Base-by-base conservation (phyloP, 2,797 vertebrate genomes). In the Argya squamiceps region DNA sequence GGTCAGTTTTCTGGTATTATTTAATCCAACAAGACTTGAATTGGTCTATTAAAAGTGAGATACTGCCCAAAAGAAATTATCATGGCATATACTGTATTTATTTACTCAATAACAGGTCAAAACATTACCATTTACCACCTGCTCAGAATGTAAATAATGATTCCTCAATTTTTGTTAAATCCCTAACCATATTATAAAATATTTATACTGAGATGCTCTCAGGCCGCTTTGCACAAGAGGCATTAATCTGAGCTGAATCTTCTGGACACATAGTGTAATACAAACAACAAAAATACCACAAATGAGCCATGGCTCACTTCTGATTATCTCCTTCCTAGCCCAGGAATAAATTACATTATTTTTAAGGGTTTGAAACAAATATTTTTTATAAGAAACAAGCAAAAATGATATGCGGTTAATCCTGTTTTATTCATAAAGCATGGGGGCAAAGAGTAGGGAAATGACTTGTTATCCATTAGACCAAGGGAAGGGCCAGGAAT, bases 401-500 rank as follows among this genome's bases (percentile, higher is more conserved):
- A 62, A 63, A 89, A 27, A 63, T 29, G 4, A 46, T 49, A 59
- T 1, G 6, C 15, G 65, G 32, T 30, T 78, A 84, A 62, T 69
- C 6, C 30, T 84, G 21, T 52, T 92, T 69, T 79, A 84, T 67
- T 34, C 46, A 29, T 46, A 88, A 29, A 93, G 36, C 32, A 53
- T 19, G 59, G 55, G 64, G 46, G 32, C 39, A 79, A 16, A 46
- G 69, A 90, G 32, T 15, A 52, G 74, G 84, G 70, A 93, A 94
- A 87, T 77, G 43, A 60, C 56, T 80, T 55, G 30, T 39, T 87
- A 91, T 79, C 86, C 85, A 76, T 53, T 47, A 92, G 74, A 88
- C 34, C 27, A 90, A 93, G 36, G 41, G 55, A 89, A 94, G 36
- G 80, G 63, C 63, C 81, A 84, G 84, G 70, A 97, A 93, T 74